Base-by-base conservation (phyloP, 2,113 vertebrate genomes). In the Carassius auratus region DNA sequence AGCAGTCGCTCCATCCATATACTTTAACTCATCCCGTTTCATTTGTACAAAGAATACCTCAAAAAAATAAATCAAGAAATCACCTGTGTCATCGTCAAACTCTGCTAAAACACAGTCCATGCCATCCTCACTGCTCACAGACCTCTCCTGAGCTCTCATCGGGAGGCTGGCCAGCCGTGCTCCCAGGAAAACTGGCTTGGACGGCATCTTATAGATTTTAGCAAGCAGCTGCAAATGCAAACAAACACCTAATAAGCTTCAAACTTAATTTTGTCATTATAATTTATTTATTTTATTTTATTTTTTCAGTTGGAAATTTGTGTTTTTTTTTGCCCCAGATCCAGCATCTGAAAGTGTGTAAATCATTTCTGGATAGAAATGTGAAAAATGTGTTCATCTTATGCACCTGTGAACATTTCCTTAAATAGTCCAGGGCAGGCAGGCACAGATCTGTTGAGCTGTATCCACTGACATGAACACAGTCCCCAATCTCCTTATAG, bases 181-280 rank as follows among this genome's bases (percentile, higher is more conserved):
- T 1, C 96, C 96, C 75, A 97, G 91, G 87, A 99, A 99, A 86
- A 99, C 96, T 1, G 98, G 98, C 88, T 99, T 99, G 68, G 96
- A 95, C 42, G 96, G 96, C 98, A 99, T 99, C 93, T 96, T 98
- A 93, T 99, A 99, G 93, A 99, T 99, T 94, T 97, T 98, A 73
- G 97, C 96, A 85, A 99, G 91, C 84, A 99, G 93, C 98, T 99
- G 90, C 59, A 48, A 69, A 75, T 36, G 21, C 84, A 84, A 88
- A 0, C 6, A 8, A 80, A 71, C 21, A 73, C 0, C 1, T 81
- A 59, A 59, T 21, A 38, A 77, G 14, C 61, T 21, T 13, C 55
- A 61, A 36, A n/a, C 42, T 30, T 6, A 15, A 61, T 38, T 3
- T 12, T n/a, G 4, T 13, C 38, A 3, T 57, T 55, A 19, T 6